Evolutionary conservation across 2,888 invertebrate genomes (phyloP), one percentile per base, ranked within the genome.

Genomic region (Eristalinus sepulchralis): DNA sequence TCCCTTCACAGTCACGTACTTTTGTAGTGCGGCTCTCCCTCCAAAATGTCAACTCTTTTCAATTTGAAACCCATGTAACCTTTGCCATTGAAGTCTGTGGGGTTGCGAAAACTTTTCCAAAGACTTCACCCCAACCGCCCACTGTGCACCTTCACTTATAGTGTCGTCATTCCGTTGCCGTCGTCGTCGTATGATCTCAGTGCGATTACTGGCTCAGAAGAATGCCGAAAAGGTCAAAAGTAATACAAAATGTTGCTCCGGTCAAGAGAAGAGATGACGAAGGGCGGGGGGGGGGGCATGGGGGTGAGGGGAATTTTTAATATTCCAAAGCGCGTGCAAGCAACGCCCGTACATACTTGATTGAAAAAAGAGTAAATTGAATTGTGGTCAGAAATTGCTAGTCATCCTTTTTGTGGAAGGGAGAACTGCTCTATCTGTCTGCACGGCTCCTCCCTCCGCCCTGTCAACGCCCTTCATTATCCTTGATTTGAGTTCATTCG

Each of bases 401-500:
- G 47, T 47, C 47, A 47, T 47, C 17, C 17, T 5, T 8, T 17
- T 47, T 47, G 36, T 36, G 13, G 11, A n/a, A 47, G 39, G n/a
- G n/a, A n/a, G 27, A 27, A 27, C 27, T 27, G 2, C 2, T 27
- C 27, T 27, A 5, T 27, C 27, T 2, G 27, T 27, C 5, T 27
- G 27, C 27, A n/a, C n/a, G n/a, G n/a, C n/a, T n/a, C n/a, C 10
- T 2, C 11, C 11, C 2, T 4, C 0, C 17, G 47, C 47, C 1
- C 8, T 8, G 33, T 53, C 17, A 17, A 34, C 11, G 64, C 34
- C 17, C 63, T 55, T 55, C 55, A 33, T 72, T 73, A 64, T 27
- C 57, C 55, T 64, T 60, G 47, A 47, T 31, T 57, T 57, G 22
- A 67, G 33, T 36, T 70, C 31, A 63, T 71, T 64, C 68, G 64